These are phyloP conservation scores for Hapalemur alaotrensis DNA, from an alignment of 2,797 vertebrate genomes.

Conservation along the genomic window DNA sequence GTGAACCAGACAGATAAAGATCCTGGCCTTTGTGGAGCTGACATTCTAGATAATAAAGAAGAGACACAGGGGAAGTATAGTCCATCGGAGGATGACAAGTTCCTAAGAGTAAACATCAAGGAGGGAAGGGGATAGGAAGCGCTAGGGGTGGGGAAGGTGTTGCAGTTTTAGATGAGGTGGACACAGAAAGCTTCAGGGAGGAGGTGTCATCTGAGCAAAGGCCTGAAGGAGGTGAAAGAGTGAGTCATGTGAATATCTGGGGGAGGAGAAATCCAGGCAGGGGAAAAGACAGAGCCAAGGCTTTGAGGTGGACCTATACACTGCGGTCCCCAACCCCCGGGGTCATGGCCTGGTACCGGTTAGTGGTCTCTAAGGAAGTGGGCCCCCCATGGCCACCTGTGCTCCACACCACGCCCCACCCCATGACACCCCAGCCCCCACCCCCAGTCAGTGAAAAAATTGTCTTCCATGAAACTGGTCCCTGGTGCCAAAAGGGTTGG, in stretches of 20 bases:
- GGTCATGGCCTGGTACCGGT: too few relatives aligned
- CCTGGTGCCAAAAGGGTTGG: too few relatives aligned
- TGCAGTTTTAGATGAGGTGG: slow-evolving; percentile 12
- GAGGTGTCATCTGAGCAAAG: slow-evolving; percentile 1
- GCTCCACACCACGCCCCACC: too few relatives aligned
- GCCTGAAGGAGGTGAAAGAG: not conserved
- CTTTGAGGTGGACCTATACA: not conserved
- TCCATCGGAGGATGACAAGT: not conserved
- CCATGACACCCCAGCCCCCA: too few relatives aligned
- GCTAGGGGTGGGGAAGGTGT: not conserved
- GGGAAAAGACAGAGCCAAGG: not conserved
- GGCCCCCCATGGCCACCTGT: too few relatives aligned
- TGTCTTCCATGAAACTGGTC: too few relatives aligned
- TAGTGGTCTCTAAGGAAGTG: too few relatives aligned
- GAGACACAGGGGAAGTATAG: not conserved
- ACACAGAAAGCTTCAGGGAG: not conserved
- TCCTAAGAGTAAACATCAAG: slow-evolving; percentile 37
- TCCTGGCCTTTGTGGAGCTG: not conserved
- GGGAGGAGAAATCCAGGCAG: slow-evolving; percentile 34
- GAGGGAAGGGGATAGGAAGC: not conserved
- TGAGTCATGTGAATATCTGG: not conserved
- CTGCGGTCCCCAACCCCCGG: too few relatives aligned
- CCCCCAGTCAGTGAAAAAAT: too few relatives aligned
- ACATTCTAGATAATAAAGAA: slow-evolving; percentile 36
- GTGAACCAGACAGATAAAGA: not conserved